Evolutionary conservation across 2,797 vertebrate genomes (phyloP).

Genomic region (Champsocephalus esox): DNA sequence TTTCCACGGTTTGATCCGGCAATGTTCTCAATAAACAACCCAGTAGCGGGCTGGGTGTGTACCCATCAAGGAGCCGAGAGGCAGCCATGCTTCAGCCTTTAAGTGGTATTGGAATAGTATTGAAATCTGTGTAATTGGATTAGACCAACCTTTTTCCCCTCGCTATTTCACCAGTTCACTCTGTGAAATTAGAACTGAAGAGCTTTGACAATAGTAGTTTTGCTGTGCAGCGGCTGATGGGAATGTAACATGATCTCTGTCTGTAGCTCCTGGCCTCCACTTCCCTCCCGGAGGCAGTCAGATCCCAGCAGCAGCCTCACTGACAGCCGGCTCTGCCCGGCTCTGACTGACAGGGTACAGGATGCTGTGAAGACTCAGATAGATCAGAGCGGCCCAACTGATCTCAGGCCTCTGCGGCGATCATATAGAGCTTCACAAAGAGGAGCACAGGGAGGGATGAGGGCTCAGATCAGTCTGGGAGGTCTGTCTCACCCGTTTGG

Average conservation of each 20-base stretch:
- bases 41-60: slow-evolving; percentile 30
- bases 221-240: slow-evolving; percentile 60
- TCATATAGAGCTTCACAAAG: slow-evolving; percentile 48
- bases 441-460: slow-evolving; percentile 28
- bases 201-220: slow-evolving; percentile 67
- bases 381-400: slow-evolving; percentile 52
- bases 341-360: slow-evolving; percentile 65
- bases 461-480: slow-evolving; percentile 52
- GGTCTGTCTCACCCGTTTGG: slow-evolving; percentile 57
- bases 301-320: slow-evolving; percentile 59
- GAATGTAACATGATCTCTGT: slow-evolving; percentile 66
- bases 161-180: slow-evolving; percentile 65
- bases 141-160: slow-evolving; percentile 71
- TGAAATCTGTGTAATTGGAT: slow-evolving; percentile 80
- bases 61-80: slow-evolving; percentile 58
- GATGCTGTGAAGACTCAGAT: slow-evolving; percentile 43
- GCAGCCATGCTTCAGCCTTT: slow-evolving; percentile 56
- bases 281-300: slow-evolving; percentile 44
- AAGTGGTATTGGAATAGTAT: slow-evolving; percentile 70
- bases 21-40: slow-evolving; percentile 45
- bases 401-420: slow-evolving; percentile 51
- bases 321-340: slow-evolving; percentile 53
- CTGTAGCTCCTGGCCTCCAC: slow-evolving; percentile 59
- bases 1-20: slow-evolving; percentile 26
- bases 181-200: slow-evolving; percentile 77